Evolutionary conservation across 2,797 vertebrate species (phyloP), one percentile per base, ranked within the genome.

Genomic region (Phylloscopus collybita): DNA sequence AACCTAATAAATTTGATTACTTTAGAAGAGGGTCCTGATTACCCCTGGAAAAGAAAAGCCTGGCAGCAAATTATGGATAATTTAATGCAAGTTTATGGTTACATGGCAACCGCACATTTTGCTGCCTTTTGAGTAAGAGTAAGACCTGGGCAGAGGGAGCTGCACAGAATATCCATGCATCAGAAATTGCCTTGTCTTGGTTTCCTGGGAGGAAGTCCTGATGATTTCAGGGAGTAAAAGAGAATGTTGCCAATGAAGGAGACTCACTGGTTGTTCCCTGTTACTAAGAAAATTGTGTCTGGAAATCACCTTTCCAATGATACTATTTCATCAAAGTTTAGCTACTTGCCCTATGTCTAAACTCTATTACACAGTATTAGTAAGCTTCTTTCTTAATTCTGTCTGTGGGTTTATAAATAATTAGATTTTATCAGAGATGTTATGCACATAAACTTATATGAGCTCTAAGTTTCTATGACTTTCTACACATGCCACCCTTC

Each of bases 1-100:
- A 86, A 73, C 10, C 3, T 90, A 78, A 88, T 93, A 83, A 61
- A 93, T 94, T 80, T 93, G 17, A 50, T 82, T 87, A 76, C 71
- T 88, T 71, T 70, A 90, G 49, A 82, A 82, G 38, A 61, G 11
- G 75, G 47, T 69, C 53, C 49, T 92, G 72, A 80, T 95, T 94
- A 67, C 15, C 67, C 26, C 42, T 71, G 40, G 59, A 90, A 93
- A 93, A 80, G 54, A 74, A 90, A 91, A 89, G 13, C 10, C 40
- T 8, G n/a, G 30, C 15, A 80, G 53, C 40, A 87, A 86, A 92
- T 86, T 56, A 64, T 42, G 32, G 5, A 9, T 73, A 89, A 90
- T 76, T 91, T 72, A 75, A 51, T 45, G 47, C 18, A 67, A 51
- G 32, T 85, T 89, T 83, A 36, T 42, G 44, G 30, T 94, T 81